phyloP scores from a whole-genome alignment of 2,113 vertebrate species.

The Cyanistes caeruleus region DNA sequence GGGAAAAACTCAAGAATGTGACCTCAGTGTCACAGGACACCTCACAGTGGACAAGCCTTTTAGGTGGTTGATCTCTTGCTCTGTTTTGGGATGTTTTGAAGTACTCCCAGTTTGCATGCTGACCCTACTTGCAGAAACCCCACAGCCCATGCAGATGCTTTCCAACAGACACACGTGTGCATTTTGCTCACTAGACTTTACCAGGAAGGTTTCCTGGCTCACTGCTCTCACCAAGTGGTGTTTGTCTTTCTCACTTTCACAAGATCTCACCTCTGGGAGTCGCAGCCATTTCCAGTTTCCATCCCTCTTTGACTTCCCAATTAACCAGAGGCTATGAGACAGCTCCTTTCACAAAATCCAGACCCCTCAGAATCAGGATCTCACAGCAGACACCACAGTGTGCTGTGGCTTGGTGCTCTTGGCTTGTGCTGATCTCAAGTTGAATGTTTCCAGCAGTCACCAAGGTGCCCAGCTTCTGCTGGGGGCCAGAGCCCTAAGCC shows the following conservation, averaged over 20 bases:
- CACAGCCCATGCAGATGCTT: neutral
- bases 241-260: neutral
- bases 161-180: neutral
- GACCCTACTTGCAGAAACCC: neutral
- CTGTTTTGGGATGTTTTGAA: neutral
- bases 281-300: neutral
- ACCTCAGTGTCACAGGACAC: neutral
- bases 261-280: neutral
- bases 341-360: neutral
- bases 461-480: neutral
- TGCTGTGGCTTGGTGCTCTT: accelerated
- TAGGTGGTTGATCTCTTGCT: neutral
- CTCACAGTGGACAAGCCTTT: neutral
- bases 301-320: neutral
- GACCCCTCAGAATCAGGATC: neutral
- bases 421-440: neutral
- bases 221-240: neutral
- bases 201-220: neutral
- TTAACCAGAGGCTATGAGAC: neutral
- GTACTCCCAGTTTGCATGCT: neutral
- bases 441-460: neutral
- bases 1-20: neutral
- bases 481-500: neutral
- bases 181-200: neutral
- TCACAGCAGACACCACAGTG: accelerated